Conservation (phyloP, 2,113 vertebrate species). For the Dasypus novemcinctus region DNA sequence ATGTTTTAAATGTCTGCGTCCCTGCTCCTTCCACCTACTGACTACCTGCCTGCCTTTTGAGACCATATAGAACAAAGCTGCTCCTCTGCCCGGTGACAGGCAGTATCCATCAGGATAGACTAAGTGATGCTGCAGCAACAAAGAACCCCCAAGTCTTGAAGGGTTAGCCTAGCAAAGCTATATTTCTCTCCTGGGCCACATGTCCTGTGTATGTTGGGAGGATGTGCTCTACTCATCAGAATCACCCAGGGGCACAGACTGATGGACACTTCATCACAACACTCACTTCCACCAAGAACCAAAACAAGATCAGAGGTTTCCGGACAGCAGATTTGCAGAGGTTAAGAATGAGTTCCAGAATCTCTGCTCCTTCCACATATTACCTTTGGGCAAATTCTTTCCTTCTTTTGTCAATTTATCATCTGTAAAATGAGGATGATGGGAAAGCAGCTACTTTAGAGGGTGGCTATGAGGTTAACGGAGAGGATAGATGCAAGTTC, state of each 20-base stretch:
- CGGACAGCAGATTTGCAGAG: neutral
- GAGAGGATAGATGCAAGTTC: neutral
- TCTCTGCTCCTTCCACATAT: neutral
- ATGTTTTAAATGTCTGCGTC: neutral
- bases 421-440: neutral
- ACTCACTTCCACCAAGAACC: neutral
- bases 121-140: neutral
- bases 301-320: neutral
- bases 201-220: neutral
- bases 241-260: neutral
- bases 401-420: neutral
- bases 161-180: neutral
- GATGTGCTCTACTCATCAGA: neutral
- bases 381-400: slow-evolving; percentile 27
- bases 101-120: neutral
- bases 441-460: neutral
- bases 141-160: neutral
- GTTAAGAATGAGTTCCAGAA: neutral
- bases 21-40: neutral
- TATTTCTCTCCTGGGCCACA: neutral
- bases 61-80: neutral
- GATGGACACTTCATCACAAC: neutral
- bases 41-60: neutral
- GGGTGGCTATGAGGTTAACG: neutral
- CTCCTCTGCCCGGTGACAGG: neutral